Evolutionary conservation across 64 coral and sea anemone genomes (phyloP).

Genomic region (Astreopora myriophthalma): DNA sequence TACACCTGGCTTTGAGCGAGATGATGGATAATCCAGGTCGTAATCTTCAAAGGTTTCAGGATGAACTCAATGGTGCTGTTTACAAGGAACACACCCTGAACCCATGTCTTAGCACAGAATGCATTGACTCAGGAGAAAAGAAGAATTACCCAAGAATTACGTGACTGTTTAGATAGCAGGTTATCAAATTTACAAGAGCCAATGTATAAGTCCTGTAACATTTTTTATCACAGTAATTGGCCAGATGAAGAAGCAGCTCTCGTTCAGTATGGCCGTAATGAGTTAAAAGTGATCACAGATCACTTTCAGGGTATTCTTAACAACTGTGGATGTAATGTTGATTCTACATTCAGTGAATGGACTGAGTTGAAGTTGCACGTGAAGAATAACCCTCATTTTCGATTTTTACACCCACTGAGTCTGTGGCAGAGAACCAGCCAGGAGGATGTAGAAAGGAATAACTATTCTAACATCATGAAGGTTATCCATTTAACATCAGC

Average conservation of each 20-base stretch:
- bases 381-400: conserved; percentile 45
- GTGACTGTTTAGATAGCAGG: conserved; percentile 43
- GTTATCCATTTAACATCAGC: conserved; percentile 62
- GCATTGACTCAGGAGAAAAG: conserved; percentile 29
- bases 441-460: conserved; percentile 49
- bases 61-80: conserved; percentile 16
- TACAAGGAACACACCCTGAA: conserved; percentile 40
- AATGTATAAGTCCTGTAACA: conserved; percentile 54
- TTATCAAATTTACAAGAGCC: conserved; percentile 39
- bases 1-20: conserved; percentile 23
- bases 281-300: conserved; percentile 41
- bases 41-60: conserved; percentile 49
- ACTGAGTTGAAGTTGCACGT: conserved; percentile 49
- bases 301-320: conserved; percentile 39
- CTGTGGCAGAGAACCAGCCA: conserved; percentile 50
- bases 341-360: conserved; percentile 49
- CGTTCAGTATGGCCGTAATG: conserved; percentile 39
- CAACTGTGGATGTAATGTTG: conserved; percentile 41
- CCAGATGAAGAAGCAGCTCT: conserved; percentile 59
- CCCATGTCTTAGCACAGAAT: conserved; percentile 17
- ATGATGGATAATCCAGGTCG: conserved; percentile 45
- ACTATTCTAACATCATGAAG: conserved; percentile 44
- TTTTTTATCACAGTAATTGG: conserved; percentile 64
- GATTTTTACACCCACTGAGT: conserved; percentile 40
- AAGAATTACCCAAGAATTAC: conserved; percentile 41